phyloP scores from a whole-genome alignment of 2,888 invertebrate genomes.

The Dinocampus coccinellae region DNA sequence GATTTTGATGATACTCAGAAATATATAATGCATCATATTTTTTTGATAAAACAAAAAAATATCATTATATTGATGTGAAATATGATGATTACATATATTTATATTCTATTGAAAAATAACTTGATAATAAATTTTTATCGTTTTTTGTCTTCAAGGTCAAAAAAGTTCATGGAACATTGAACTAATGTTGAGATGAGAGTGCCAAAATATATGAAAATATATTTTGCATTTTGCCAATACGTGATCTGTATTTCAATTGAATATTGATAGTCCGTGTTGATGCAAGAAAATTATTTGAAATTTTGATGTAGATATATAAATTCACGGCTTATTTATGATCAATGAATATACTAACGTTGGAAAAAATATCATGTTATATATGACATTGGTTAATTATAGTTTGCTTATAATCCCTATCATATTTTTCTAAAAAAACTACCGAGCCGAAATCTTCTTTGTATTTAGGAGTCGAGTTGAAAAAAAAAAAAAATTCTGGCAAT shows the following conservation, averaged over 20 bases:
- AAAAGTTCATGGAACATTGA: slow-evolving; percentile 6
- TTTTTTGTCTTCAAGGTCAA: slow-evolving; percentile 16
- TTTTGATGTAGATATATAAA: background rate
- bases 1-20: background rate
- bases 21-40: too few species aligned
- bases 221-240: background rate
- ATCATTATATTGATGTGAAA: background rate
- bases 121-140: background rate
- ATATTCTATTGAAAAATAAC: background rate
- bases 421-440: background rate
- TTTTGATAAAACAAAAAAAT: too few species aligned
- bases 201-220: slow-evolving; percentile 12
- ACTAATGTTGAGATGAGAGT: slow-evolving; percentile 2
- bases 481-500: background rate
- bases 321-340: background rate
- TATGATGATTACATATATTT: background rate
- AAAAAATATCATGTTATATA: background rate
- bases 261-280: background rate
- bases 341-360: background rate
- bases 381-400: background rate
- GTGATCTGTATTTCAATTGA: slow-evolving; percentile 6
- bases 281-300: background rate
- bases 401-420: background rate
- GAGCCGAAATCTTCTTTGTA: background rate
- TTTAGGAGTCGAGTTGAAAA: background rate